A percentile compares a stretch with the other conserved stretches of the same genome.
Evolutionary conservation across 2,113 vertebrate species (phyloP).

Genomic region (Procavia capensis): DNA sequence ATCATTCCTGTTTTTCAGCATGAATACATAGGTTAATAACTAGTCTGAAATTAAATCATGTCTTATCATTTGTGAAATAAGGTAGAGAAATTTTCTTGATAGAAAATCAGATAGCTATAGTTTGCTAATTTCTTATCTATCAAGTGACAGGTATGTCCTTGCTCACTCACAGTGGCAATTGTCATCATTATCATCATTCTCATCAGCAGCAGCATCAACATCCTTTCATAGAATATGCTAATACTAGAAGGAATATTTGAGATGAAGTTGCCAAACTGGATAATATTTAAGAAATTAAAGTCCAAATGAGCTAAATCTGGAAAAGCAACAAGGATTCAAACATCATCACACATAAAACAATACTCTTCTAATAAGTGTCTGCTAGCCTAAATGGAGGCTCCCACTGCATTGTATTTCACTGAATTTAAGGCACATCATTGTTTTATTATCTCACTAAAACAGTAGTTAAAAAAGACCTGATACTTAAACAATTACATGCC

Average conservation of each 20-base stretch:
- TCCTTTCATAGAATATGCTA: not conserved
- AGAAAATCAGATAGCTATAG: not conserved
- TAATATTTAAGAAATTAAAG: not conserved
- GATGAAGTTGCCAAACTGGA: not conserved
- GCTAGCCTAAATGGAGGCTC: not conserved
- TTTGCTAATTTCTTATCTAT: not conserved
- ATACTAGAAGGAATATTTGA: not conserved
- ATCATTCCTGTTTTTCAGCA: not conserved
- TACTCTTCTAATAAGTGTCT: not conserved
- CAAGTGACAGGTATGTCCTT: not conserved
- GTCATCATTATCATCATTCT: not conserved
- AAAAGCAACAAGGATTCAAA: not conserved
- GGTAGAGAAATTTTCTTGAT: not conserved
- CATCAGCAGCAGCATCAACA: not conserved
- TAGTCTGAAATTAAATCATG: not conserved
- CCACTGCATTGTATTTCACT: not conserved
- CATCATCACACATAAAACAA: not conserved
- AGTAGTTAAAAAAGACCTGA: not conserved
- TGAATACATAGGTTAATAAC: not conserved
- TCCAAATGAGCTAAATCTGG: not conserved
- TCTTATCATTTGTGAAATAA: constrained; percentile 32
- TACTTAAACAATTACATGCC: not conserved
- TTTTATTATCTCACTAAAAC: not conserved
- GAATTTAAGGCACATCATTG: not conserved
- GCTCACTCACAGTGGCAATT: not conserved